A percentile compares a stretch with the other conserved stretches of the same genome.
Conservation (phyloP, 2,888 invertebrate genomes). For the Drosophila prostipennis region DNA sequence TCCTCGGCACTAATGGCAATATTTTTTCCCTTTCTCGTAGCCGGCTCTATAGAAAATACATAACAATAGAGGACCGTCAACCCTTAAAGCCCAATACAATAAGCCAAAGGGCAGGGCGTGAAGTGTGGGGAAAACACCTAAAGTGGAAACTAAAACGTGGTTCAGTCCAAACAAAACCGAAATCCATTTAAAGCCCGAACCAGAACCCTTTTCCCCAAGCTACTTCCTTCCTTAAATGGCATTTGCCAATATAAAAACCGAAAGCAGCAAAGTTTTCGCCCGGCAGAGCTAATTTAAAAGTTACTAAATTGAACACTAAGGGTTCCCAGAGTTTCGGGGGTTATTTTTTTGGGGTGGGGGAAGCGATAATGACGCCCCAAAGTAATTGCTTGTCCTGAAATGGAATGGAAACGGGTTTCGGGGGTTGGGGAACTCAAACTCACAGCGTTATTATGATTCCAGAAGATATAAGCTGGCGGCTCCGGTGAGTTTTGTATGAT, state of each 20-base stretch:
- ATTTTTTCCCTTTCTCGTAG: conserved; percentile 29
- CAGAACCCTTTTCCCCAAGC: conserved; percentile 42
- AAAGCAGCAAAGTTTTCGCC: conserved; percentile 47
- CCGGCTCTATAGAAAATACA: conserved; percentile 63
- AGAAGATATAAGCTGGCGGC: conserved; percentile 96
- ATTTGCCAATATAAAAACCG: conserved; percentile 56
- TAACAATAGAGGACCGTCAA: conserved; percentile 60
- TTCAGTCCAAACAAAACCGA: conserved; percentile 55
- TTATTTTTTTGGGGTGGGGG: conserved; percentile 2
- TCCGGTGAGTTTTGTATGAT: conserved; percentile 95
- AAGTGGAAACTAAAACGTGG: conserved; percentile 75
- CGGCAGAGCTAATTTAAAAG: conserved; percentile 76
- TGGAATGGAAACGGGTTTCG: neutral
- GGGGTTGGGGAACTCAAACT: conserved; percentile 83
- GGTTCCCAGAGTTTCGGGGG: conserved; percentile 20
- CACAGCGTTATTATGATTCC: conserved; percentile 97
- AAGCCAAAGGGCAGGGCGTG: conserved; percentile 63
- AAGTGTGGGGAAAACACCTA: conserved; percentile 64
- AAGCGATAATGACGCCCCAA: conserved; percentile 63
- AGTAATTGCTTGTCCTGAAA: conserved; percentile 62
- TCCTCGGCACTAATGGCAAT: conserved; percentile 69
- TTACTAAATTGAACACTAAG: conserved; percentile 69
- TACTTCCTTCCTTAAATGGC: conserved; percentile 62
- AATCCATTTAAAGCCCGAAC: conserved; percentile 68
- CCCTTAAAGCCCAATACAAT: conserved; percentile 69